Evolutionary conservation across 2,113 vertebrate species (phyloP).

Genomic region (Ophthalmolycus amberensis): DNA sequence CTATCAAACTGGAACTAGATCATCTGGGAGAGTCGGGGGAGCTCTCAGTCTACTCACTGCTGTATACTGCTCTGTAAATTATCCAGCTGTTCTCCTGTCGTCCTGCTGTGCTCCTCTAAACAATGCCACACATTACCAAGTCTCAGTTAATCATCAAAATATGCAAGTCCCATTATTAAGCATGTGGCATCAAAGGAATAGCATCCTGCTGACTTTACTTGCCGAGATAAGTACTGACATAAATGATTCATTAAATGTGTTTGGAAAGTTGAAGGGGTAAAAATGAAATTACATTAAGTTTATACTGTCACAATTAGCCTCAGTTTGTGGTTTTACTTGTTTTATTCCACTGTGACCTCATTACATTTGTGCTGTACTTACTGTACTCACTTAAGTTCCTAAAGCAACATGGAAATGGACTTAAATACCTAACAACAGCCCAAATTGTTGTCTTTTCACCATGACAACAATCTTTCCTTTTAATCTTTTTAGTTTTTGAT

Average conservation of each 20-base stretch:
- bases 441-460: background rate
- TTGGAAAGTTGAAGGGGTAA: background rate
- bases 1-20: slow-evolving; percentile 74
- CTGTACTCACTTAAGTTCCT: background rate
- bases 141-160: slow-evolving; percentile 32
- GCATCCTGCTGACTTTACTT: slow-evolving; percentile 15
- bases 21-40: slow-evolving; percentile 55
- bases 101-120: slow-evolving; percentile 27
- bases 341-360: background rate
- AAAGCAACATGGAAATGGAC: background rate
- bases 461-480: background rate
- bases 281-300: background rate
- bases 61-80: slow-evolving; percentile 50
- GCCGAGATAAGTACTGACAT: slow-evolving; percentile 14
- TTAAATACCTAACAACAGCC: background rate
- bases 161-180: slow-evolving; percentile 9
- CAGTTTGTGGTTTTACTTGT: slow-evolving; percentile 6
- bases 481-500: background rate
- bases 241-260: slow-evolving; percentile 8
- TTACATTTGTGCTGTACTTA: background rate
- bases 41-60: slow-evolving; percentile 43
- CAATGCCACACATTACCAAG: slow-evolving; percentile 45
- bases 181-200: background rate
- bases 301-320: background rate
- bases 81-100: slow-evolving; percentile 49